Percentiles rank a stretch among this genome's conserved stretches.
Conservation (phyloP, 2,888 invertebrate species). For the Caenorhabditis sinica region DNA sequence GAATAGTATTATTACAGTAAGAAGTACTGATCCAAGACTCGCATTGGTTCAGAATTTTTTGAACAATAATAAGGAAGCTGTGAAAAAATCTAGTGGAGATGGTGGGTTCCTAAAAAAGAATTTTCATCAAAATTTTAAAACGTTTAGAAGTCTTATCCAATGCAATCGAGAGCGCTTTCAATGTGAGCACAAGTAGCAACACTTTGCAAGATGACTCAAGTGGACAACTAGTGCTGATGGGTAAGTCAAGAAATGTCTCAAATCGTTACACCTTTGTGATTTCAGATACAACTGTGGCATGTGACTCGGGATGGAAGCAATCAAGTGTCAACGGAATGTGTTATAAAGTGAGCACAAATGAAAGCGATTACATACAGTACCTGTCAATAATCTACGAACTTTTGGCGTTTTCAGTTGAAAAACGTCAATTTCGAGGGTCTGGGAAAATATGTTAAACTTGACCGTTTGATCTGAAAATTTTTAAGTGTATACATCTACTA, state of each 20-base stretch:
- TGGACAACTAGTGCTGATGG: slow-evolving; percentile 29
- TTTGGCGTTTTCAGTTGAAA: no score
- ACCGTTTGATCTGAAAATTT: no score
- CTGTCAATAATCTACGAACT: no score
- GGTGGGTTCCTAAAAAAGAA: slow-evolving; percentile 2
- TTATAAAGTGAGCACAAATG: slow-evolving; percentile 18
- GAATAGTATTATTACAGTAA: background rate
- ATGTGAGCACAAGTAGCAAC: background rate
- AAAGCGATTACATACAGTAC: no score
- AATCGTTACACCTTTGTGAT: background rate
- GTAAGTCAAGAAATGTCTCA: slow-evolving; percentile 21
- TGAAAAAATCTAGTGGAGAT: slow-evolving; percentile 4
- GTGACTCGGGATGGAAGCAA: slow-evolving; percentile 54
- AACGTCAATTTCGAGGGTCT: no score
- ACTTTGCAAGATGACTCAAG: slow-evolving; percentile 12
- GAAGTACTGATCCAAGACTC: background rate
- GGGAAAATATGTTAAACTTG: background rate
- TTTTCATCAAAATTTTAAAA: background rate
- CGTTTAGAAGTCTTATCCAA: slow-evolving; percentile 1
- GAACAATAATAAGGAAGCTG: slow-evolving; percentile 20
- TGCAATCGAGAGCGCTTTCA: background rate
- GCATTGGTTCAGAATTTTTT: slow-evolving; percentile 11
- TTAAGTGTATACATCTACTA: no score
- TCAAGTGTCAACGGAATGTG: slow-evolving; percentile 45
- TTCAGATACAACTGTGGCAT: slow-evolving; percentile 21